phyloP scores from a whole-genome alignment of 2,888 invertebrate genomes.

The Glaucopsyche alexis region DNA sequence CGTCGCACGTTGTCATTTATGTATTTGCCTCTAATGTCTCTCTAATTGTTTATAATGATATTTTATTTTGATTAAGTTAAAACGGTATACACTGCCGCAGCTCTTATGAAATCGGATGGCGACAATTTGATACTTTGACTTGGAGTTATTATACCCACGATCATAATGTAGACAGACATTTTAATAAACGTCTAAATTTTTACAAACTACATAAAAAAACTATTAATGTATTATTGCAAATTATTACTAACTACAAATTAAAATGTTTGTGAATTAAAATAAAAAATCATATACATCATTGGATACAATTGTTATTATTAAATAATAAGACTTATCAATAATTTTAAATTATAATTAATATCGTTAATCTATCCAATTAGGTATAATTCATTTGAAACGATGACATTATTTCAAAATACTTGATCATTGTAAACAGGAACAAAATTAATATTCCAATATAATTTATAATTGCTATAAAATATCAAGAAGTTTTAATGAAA shows the following conservation, averaged over 20 bases:
- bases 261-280: no score
- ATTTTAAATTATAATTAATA: neutral
- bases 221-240: no score
- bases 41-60: conserved; percentile 77
- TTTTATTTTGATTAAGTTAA: conserved; percentile 69
- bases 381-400: neutral
- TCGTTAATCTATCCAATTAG: neutral
- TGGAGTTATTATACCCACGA: conserved; percentile 16
- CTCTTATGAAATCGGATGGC: conserved; percentile 60
- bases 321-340: no score
- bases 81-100: conserved; percentile 50
- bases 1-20: conserved; percentile 64
- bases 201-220: no score
- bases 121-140: conserved; percentile 71
- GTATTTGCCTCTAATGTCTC: conserved; percentile 45
- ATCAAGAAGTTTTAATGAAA: neutral
- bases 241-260: no score
- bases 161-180: neutral
- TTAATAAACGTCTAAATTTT: neutral
- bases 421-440: conserved; percentile 2
- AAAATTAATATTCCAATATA: conserved; percentile 7
- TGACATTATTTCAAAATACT: neutral
- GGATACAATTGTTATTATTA: no score
- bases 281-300: no score
- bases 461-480: conserved; percentile 17